Evolutionary conservation across 2,888 invertebrate genomes (phyloP), one percentile per base, ranked within the genome.

Genomic region (Drosophila pseudotalamancana): DNA sequence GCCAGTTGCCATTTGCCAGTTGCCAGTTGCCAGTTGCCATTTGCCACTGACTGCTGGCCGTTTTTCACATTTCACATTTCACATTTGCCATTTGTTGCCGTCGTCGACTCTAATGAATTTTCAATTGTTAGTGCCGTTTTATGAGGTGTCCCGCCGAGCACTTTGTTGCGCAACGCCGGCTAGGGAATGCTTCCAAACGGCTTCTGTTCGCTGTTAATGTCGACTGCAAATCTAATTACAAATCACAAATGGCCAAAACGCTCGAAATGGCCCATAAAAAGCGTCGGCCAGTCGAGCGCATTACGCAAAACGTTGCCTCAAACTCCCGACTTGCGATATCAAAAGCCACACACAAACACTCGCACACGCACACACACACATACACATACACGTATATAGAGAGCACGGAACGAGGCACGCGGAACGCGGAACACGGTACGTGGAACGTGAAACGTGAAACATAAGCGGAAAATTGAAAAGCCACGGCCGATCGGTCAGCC

Each of bases 191-290:
- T 51, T 54, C 16, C n/a, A 29, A 48, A 34, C 72, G 51, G 72
- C 72, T 59, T 50, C 63, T 68, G 68, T 68, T 54, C 31, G 42
- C 56, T 18, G 56, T 54, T 72, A 67, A 42, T 72, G 72, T 72
- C 51, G 72, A 60, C 68, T 60, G 60, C 78, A 80, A 77, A 72
- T 84, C 80, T 80, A 80, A 80, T 80, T 80, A 84, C 84, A 84
- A 80, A 83, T 80, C 79, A 80, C 81, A 83, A 80, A 83, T 83
- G 81, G 81, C 66, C 84, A 77, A 83, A 80, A 80, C 77, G 64
- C 72, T 72, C 50, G 35, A 65, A 80, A 80, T 77, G 74, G 81
- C 64, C 72, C 81, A 80, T 80, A 74, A 80, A 80, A 84, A 72
- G 42, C 42, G 65, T 46, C 66, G 68, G 53, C 81, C 77, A 77